Conservation (phyloP, 2,888 invertebrate genomes). For the Barypeithes pellucidus region DNA sequence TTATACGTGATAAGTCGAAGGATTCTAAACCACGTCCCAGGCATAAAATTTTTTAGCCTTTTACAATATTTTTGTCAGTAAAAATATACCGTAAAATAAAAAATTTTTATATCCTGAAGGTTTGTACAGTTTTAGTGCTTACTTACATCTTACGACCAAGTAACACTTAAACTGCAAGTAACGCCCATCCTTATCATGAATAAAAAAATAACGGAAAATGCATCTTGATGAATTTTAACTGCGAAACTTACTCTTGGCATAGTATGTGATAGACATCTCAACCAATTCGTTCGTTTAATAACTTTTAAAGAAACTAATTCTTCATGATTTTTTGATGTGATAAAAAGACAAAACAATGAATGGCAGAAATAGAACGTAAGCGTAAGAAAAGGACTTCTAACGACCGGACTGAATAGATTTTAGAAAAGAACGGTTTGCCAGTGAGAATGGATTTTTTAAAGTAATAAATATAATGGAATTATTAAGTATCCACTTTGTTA, state of each 20-base stretch:
- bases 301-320: neutral
- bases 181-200: too few species aligned
- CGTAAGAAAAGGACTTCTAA: constrained; percentile 22
- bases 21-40: too few species aligned
- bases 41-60: too few species aligned
- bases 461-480: constrained; percentile 30
- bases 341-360: constrained; percentile 39
- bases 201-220: too few species aligned
- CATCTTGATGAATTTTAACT: too few species aligned
- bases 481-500: constrained; percentile 30
- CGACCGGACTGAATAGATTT: constrained; percentile 43
- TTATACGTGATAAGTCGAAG: too few species aligned
- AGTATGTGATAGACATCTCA: constrained; percentile 17
- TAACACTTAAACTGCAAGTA: too few species aligned
- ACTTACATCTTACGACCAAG: too few species aligned
- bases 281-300: constrained; percentile 1
- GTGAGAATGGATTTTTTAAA: constrained; percentile 30
- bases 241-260: neutral
- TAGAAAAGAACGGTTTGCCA: constrained; percentile 27
- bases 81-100: too few species aligned
- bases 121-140: too few species aligned
- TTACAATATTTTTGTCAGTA: too few species aligned
- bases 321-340: constrained; percentile 26
- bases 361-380: constrained; percentile 39
- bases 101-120: too few species aligned